A percentile compares a stretch with the other conserved stretches of the same genome.
Conservation (phyloP, 2,113 vertebrate species). For the Otus sunia region DNA sequence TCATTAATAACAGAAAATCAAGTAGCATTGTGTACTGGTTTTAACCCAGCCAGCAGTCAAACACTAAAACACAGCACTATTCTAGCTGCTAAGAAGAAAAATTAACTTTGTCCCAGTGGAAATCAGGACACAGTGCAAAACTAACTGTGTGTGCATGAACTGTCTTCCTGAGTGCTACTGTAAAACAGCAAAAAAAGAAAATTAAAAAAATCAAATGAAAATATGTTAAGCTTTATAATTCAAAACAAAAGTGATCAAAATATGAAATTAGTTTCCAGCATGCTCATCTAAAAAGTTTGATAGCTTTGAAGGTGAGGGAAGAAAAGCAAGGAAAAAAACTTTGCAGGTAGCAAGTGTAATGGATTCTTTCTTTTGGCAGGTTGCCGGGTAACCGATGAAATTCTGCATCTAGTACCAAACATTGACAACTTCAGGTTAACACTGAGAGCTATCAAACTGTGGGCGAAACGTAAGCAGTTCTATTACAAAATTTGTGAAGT, state of each 20-base stretch:
- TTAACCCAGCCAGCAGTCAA: too few species aligned
- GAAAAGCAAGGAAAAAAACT: neutral
- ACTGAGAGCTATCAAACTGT: constrained; percentile 91
- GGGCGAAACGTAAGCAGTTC: constrained; percentile 91
- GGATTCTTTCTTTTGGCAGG: constrained; percentile 74
- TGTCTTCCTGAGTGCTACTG: neutral
- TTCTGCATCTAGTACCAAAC: constrained; percentile 90
- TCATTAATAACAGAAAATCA: neutral
- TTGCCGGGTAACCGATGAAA: constrained; percentile 92
- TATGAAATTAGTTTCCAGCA: neutral
- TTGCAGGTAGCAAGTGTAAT: neutral
- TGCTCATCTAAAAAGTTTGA: neutral
- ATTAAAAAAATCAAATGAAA: neutral
- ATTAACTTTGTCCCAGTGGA: too few species aligned
- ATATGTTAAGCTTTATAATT: neutral
- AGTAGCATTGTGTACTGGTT: neutral
- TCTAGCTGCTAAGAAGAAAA: too few species aligned
- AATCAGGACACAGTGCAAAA: neutral
- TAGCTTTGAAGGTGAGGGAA: neutral
- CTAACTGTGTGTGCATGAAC: fast-evolving
- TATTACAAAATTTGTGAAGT: constrained; percentile 42
- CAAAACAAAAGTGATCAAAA: neutral
- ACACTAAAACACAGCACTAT: too few species aligned
- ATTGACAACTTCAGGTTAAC: constrained; percentile 91
- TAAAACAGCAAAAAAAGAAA: neutral